Evolutionary conservation across 2,888 invertebrate genomes (phyloP).

Genomic region (Notodonta ziczac): DNA sequence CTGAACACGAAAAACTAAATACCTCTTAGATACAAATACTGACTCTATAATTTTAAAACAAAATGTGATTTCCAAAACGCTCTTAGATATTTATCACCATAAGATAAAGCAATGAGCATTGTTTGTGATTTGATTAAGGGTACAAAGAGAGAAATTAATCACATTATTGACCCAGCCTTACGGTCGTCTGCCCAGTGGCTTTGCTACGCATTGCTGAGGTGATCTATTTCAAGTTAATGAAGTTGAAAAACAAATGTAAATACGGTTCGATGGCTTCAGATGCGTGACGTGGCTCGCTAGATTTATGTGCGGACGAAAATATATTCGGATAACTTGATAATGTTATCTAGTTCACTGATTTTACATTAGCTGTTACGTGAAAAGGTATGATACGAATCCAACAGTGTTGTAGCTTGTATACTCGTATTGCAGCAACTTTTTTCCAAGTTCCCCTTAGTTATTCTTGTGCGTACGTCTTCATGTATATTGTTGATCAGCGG

Average conservation of each 20-base stretch:
- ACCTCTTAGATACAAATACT: too few relatives aligned
- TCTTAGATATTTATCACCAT: too few relatives aligned
- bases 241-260: conserved; percentile 3
- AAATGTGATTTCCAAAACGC: too few relatives aligned
- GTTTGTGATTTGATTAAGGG: background rate
- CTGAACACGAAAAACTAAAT: too few relatives aligned
- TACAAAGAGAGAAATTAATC: background rate
- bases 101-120: background rate
- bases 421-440: too few relatives aligned
- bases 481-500: too few relatives aligned
- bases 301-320: background rate
- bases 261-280: background rate
- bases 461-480: too few relatives aligned
- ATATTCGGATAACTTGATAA: background rate
- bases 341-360: background rate
- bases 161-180: background rate
- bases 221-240: conserved; percentile 2
- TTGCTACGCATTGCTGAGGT: background rate
- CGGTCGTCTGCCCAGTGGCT: background rate
- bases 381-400: background rate
- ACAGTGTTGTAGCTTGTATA: too few relatives aligned
- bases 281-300: background rate
- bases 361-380: background rate
- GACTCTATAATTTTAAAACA: too few relatives aligned
- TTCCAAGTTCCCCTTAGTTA: too few relatives aligned